Evolutionary conservation across 2,797 vertebrate genomes (phyloP).

Genomic region (Tadarida brasiliensis): DNA sequence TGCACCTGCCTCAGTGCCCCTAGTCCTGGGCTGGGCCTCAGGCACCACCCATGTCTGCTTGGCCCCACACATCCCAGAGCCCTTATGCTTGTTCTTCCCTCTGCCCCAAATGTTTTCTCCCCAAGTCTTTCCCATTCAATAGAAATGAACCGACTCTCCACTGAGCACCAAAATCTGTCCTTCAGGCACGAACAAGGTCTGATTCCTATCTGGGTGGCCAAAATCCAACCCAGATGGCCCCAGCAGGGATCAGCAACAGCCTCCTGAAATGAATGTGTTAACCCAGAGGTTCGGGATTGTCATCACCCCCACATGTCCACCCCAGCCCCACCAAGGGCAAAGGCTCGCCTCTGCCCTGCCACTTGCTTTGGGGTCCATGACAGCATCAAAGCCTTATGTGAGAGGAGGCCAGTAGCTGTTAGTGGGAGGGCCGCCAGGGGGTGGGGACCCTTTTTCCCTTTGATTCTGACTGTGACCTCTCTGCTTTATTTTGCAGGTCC

Average conservation of each 20-base stretch:
- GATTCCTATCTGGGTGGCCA: neutral
- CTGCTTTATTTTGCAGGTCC: slow-evolving; percentile 90
- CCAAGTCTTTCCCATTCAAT: neutral
- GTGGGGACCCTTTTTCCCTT: neutral
- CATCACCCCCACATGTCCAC: fast-evolving
- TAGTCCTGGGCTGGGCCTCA: neutral
- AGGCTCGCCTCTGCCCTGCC: neutral
- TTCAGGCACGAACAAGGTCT: neutral
- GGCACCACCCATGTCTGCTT: neutral
- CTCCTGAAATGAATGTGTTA: neutral
- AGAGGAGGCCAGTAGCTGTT: neutral
- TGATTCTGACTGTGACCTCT: slow-evolving; percentile 58
- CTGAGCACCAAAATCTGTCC: neutral
- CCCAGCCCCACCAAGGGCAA: neutral
- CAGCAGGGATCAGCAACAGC: neutral
- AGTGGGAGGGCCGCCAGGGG: fast-evolving
- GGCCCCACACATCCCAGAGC: neutral
- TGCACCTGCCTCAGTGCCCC: neutral
- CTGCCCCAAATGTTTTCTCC: neutral
- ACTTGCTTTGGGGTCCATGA: neutral
- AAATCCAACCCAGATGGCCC: neutral
- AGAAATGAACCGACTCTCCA: neutral
- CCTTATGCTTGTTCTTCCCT: neutral
- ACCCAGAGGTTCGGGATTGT: neutral
- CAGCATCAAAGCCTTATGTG: neutral